Base-by-base conservation (phyloP, 2,113 vertebrate genomes). In the Tamias sibiricus region DNA sequence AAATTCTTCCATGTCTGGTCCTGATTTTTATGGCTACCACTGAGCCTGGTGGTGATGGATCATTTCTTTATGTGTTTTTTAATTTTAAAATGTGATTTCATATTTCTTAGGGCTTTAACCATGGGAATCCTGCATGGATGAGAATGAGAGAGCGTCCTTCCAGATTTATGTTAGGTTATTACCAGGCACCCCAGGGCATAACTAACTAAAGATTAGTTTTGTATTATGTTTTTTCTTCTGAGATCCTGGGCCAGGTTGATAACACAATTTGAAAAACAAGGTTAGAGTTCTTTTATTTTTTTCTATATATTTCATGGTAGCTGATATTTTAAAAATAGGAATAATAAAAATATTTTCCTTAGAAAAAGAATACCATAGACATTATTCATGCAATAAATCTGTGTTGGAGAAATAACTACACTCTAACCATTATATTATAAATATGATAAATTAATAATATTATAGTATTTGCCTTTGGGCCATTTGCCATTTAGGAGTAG, bases 21-120 rank as follows among this genome's bases (percentile, higher is more conserved):
- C 37, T 93, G 85, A 88, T 85, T 8, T 75, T 81, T 88, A 54
- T 76, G 19, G 52, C 71, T 80, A 91, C 30, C 66, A 37, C 44
- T 52, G 83, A 81, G 20, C 30, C 71, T 64, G 35, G 24, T 76
- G 62, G 24, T 81, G 79, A 91, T 95, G 44, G 14, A 89, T 76
- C 35, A 83, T 86, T 96, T 93, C 19, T 86, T 86, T 47, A 86
- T 32, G 13, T 74, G 24, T 80, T 87, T 87, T 71, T n/a, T 44
- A 94, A 91, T 76, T 93, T 87, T 89, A 26, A 72, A 95, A 85
- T 89, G 66, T 86, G 32, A 84, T 95, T 91, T 95, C 3, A 20
- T 82, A 93, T 95, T 81, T 91, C 59, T 91, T 64, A 92, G 10
- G 30, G 40, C 8, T 84, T 83, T 93, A 75, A 47, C n/a, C 32